phyloP scores from a whole-genome alignment of 2,113 vertebrate genomes.

The Barnardius zonarius region DNA sequence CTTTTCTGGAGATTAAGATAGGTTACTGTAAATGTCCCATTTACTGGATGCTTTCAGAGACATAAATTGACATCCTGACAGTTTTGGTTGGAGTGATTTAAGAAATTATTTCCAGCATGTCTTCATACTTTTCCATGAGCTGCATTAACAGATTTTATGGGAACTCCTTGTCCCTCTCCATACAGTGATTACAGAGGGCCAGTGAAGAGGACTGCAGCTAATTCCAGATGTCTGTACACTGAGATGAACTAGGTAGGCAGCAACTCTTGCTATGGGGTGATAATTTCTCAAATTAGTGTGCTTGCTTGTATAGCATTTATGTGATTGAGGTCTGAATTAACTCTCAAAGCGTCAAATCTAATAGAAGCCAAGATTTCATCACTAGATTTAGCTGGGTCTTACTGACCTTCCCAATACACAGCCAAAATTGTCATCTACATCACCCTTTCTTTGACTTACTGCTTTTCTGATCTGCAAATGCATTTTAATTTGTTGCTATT shows the following conservation, averaged over 20 bases:
- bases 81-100: not conserved
- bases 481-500: not conserved
- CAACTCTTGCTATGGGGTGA: not conserved
- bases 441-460: not conserved
- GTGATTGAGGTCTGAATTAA: not conserved
- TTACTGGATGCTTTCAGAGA: not conserved
- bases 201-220: not conserved
- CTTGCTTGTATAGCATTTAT: not conserved
- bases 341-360: not conserved
- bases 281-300: not conserved
- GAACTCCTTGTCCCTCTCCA: not conserved
- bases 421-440: not conserved
- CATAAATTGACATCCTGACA: not conserved
- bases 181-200: not conserved
- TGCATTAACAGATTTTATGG: not conserved
- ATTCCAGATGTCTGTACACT: not conserved
- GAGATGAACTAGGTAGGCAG: not conserved
- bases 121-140: not conserved
- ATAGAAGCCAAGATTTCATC: not conserved
- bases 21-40: not conserved
- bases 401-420: not conserved
- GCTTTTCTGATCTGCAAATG: not conserved
- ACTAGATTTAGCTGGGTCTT: not conserved
- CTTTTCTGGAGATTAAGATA: not conserved
- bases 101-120: constrained; percentile 8